phyloP scores from a whole-genome alignment of 2,888 invertebrate genomes.

The Ormyrus pomaceus region DNA sequence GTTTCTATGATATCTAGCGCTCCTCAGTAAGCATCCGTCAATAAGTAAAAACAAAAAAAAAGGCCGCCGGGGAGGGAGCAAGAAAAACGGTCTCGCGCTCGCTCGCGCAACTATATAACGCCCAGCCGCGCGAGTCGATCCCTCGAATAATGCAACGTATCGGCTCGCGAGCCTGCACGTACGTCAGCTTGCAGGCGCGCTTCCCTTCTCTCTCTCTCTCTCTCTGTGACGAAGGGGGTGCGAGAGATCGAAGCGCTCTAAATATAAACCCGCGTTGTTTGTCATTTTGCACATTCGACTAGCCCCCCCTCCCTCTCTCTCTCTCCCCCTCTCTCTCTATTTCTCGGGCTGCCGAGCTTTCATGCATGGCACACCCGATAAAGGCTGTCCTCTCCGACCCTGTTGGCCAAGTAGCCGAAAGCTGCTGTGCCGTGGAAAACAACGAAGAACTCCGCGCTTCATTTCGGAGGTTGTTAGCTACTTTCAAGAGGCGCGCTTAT shows the following conservation, averaged over 20 bases:
- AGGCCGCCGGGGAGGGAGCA: background rate
- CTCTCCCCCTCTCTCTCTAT: slow-evolving; percentile 25
- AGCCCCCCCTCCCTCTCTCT: slow-evolving; percentile 9
- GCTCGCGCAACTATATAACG: slow-evolving; percentile 24
- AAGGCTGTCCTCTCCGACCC: background rate
- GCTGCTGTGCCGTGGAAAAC: background rate
- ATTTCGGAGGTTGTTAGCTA: too few species aligned
- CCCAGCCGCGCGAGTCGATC: slow-evolving; percentile 19
- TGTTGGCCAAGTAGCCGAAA: too few species aligned
- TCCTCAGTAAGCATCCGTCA: slow-evolving; percentile 11
- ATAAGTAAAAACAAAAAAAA: slow-evolving; percentile 16
- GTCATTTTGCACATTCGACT: slow-evolving; percentile 44
- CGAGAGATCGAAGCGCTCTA: slow-evolving; percentile 50
- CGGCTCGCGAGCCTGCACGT: slow-evolving; percentile 20
- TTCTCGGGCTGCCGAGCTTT: slow-evolving; percentile 21
- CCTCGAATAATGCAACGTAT: slow-evolving; percentile 52
- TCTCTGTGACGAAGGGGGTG: slow-evolving; percentile 45
- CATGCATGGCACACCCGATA: slow-evolving; percentile 35
- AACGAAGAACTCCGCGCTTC: background rate
- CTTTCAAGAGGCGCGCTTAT: too few species aligned
- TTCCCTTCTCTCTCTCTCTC: slow-evolving; percentile 11
- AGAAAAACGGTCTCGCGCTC: background rate
- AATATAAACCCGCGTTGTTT: slow-evolving; percentile 49
- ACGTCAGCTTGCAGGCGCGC: slow-evolving; percentile 39
- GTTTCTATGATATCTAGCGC: slow-evolving; percentile 29